A percentile compares a stretch with the other conserved stretches of the same genome.
Conservation (phyloP, 2,113 vertebrate genomes). For the Aldabrachelys gigantea region DNA sequence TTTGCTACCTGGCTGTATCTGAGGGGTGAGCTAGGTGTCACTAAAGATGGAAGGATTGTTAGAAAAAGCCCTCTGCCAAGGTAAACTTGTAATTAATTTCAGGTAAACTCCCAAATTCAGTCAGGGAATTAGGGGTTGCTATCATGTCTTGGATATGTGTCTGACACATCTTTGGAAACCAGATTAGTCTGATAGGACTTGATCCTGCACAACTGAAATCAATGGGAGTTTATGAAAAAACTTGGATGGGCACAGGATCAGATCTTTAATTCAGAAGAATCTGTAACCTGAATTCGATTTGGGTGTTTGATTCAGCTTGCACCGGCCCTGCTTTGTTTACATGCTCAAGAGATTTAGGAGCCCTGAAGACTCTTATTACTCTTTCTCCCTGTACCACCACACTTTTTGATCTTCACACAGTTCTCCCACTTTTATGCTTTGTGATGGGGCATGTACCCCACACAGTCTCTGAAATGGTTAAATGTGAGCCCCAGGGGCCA, state of each 20-base stretch:
- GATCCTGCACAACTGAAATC: conserved; percentile 6
- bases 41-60: background rate
- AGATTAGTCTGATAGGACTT: background rate
- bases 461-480: background rate
- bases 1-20: background rate
- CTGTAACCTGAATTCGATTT: background rate
- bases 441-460: background rate
- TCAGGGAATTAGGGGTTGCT: background rate
- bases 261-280: background rate
- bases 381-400: background rate
- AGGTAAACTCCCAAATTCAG: background rate
- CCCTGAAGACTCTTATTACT: conserved; percentile 13
- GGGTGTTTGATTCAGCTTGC: background rate
- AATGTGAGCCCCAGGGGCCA: background rate
- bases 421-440: too few relatives aligned
- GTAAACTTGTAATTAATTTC: background rate
- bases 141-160: background rate
- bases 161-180: conserved; percentile 11
- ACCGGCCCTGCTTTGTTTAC: background rate
- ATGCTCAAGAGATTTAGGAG: conserved; percentile 31
- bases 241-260: background rate
- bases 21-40: background rate
- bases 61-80: background rate
- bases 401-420: too few relatives aligned
- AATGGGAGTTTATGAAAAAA: background rate